Base-by-base conservation (phyloP, 37 sponge, comb jelly and placozoan species). In the Oscarella lobularis region DNA sequence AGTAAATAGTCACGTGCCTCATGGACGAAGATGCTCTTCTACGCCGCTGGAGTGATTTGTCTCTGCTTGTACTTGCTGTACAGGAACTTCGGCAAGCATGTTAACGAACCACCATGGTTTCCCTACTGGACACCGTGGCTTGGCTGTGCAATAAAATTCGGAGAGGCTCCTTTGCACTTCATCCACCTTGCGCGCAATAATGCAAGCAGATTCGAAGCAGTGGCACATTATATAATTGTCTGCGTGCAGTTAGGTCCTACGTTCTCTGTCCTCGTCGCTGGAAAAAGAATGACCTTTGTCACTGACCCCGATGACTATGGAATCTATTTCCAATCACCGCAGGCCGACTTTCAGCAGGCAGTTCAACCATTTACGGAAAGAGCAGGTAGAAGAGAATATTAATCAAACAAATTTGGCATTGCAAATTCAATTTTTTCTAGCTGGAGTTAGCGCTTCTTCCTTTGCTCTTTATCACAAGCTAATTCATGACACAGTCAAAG, bases 241-340 rank as follows among this genome's bases (percentile, higher is more conserved):
- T n/a, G n/a, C n/a, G n/a, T 66, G 31, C 67, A 85, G 85, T 66
- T 85, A 4, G 85, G 85, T 70, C 73, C 83, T 70, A 75, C 84
- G 20, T 89, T 85, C 66, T 85, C 89, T 33, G 81, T 89, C 37
- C 83, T 84, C 38, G 89, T 72, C 1, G 85, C 86, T 39, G 89
- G 89, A 3, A 89, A 89, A 78, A 38, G 37, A 31, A 89, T 89
- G 83, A 89, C 89, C 2, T 89, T 85, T 79, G 36, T 89, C 0
- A 79, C 72, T 3, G 39, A 79, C 39, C 83, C 75, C 2, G 31
- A 72, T 37, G 78, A 84, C 80, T 78, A 67, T 35, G 40, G 65
- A 29, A 5, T 39, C 29, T 89, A 55, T 67, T 89, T 82, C 72
- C 67, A 83, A 33, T 75, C 82, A 20, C 55, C 75, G 0, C 38